These are phyloP conservation scores for Emys orbicularis DNA, from an alignment of 2,797 vertebrate genomes.

Conservation along the genomic window DNA sequence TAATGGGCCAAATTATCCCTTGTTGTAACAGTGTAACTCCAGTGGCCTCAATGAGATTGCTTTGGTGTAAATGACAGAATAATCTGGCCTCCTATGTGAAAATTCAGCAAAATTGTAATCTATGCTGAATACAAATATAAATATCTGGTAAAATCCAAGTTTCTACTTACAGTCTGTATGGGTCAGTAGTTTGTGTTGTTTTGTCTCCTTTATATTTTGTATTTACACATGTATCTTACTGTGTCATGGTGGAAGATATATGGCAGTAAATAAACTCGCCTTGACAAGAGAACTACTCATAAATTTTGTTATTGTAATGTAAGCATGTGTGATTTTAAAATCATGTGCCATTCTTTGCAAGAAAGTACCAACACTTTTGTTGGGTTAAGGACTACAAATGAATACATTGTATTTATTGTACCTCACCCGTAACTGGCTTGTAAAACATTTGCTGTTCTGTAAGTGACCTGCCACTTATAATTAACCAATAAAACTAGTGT, in stretches of 20 bases:
- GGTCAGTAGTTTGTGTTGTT: background rate
- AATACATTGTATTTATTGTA: background rate
- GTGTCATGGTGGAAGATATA: background rate
- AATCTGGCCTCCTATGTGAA: background rate
- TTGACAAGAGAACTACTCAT: background rate
- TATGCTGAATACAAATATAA: background rate
- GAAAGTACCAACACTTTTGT: background rate
- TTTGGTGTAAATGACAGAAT: background rate
- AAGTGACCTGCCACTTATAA: background rate
- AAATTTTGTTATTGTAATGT: rapidly evolving
- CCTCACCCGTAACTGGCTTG: background rate
- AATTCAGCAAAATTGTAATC: background rate
- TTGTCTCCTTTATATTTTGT: rapidly evolving
- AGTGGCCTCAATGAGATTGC: background rate
- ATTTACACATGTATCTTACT: background rate
- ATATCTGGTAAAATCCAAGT: background rate
- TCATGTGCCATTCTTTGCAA: background rate
- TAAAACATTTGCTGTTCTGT: background rate
- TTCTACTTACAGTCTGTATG: background rate
- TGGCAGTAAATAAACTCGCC: background rate
- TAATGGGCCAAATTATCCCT: background rate
- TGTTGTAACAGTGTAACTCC: background rate
- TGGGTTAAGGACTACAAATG: background rate
- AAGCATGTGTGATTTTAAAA: background rate
- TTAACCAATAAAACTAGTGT: background rate